Evolutionary conservation across 2,113 vertebrate genomes (phyloP).

Genomic region (Vimba vimba): DNA sequence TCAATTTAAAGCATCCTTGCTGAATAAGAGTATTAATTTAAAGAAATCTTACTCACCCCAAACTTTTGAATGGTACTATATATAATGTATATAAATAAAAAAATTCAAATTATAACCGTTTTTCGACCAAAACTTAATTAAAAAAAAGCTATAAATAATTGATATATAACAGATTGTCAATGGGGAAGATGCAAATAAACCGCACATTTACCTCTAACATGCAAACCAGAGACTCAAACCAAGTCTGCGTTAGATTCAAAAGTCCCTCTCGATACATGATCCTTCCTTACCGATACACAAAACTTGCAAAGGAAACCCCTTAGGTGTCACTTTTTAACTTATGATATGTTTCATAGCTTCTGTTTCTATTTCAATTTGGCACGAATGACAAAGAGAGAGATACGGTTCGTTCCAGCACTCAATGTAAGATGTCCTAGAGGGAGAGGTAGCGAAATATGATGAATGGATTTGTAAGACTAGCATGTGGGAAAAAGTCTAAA

Average conservation of each 20-base stretch:
- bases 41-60: too few species aligned
- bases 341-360: conserved; percentile 42
- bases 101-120: too few species aligned
- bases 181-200: not conserved
- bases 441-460: conserved; percentile 65
- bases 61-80: too few species aligned
- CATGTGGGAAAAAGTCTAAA: conserved; percentile 65
- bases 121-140: too few species aligned
- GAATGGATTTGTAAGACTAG: conserved; percentile 59
- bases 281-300: conserved; percentile 45
- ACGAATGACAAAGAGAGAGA: conserved; percentile 55
- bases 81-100: too few species aligned
- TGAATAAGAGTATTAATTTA: too few species aligned
- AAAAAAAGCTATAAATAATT: too few species aligned
- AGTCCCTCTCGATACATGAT: conserved; percentile 17
- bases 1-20: not conserved
- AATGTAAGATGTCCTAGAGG: conserved; percentile 56
- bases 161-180: not conserved
- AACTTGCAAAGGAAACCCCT: conserved; percentile 57
- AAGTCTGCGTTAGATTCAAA: not conserved
- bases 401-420: conserved; percentile 47
- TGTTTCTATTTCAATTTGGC: conserved; percentile 67
- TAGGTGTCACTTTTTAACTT: conserved; percentile 49
- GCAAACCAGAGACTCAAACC: conserved; percentile 7
- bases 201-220: not conserved